Base-by-base conservation (phyloP, 2,888 invertebrate genomes). In the Drosophila multiciliata region DNA sequence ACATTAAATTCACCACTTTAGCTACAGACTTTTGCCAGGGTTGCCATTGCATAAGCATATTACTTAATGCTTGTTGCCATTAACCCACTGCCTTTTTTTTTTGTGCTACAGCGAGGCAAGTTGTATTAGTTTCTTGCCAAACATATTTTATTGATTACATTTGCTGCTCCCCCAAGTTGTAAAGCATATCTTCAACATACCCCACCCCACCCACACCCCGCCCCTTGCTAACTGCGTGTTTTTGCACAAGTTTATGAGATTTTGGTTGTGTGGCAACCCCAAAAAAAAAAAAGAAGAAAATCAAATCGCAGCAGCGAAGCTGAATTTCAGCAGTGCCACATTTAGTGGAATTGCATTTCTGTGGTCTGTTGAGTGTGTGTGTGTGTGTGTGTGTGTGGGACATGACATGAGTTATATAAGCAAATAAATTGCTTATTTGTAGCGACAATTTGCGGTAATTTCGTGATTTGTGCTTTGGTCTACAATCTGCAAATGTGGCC, bases 401-500 rank as follows among this genome's bases (percentile, higher is more conserved):
- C 33, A 64, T 26, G 35, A 54, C 69, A 79, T 67, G 81, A 70
- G 74, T 82, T 75, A 85, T 79, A 75, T 82, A 79, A 76, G 77
- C 80, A 90, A 90, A 87, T 84, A 89, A 90, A 89, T 90, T 80
- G 85, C 90, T 90, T 89, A 90, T 90, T 89, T 90, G 83, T 83
- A 80, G 87, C 87, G 84, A 85, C 87, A 80, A 90, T 89, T 89
- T 90, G 90, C 79, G 84, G 88, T 85, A 83, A 89, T 86, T 90
- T 87, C 74, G 88, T 84, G 84, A 84, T 88, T 84, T 85, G 82
- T 75, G 75, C 73, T 68, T 50, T 63, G 75, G 32, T 35, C 40
- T 55, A 59, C 70, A 70, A 66, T 69, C 65, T 38, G 50, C 53
- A 75, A 57, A 57, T 72, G 45, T 50, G 48, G 35, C 45, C 36